Base-by-base conservation (phyloP, 2,797 vertebrate species). In the Lepus oiostolus region DNA sequence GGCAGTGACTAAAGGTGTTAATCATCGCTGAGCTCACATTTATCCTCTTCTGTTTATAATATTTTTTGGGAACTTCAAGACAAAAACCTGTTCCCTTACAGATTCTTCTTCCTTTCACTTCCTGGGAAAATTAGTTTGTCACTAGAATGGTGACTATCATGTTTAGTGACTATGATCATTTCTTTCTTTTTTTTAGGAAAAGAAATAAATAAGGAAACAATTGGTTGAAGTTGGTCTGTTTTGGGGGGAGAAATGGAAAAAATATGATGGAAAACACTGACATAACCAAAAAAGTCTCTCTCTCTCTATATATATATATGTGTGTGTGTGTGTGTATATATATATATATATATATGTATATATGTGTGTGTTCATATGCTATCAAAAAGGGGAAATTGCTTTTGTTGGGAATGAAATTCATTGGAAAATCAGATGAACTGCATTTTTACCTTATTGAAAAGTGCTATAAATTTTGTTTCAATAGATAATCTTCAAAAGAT, bases 11-110 rank as follows among this genome's bases (percentile, higher is more conserved):
- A 30, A 74, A 80, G 38, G 85, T 92, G 87, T 82, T 95, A 96
- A 91, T 87, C 90, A 87, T 87, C 82, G 88, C 94, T 96, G 80
- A 93, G 80, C 21, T 93, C 92, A 84, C 63, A 93, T 77, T 79
- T 86, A 12, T 7, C n/a, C 54, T 90, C 16, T 94, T 88, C 88
- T 89, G 80, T 93, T 91, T 92, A 79, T 86, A 96, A 94, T 92
- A 95, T 60, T 88, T 63, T 83, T 50, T n/a, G n/a, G 54, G 74
- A 96, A 96, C 89, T 95, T 85, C 91, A 88, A 94, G 95, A 85
- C 85, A 86, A n/a, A 94, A 96, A 94, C 24, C 85, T 96, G 58
- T 80, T 93, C 89, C 84, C 89, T 70, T 77, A 85, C 22, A 88
- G 58, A 76, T 67, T 89, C 86, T 82, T 28, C 35, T 96, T 95